Evolutionary conservation across 1,140 invertebrate species (phyloP), one percentile per base, ranked within the genome.

Genomic region (Drosophila melanogaster): DNA sequence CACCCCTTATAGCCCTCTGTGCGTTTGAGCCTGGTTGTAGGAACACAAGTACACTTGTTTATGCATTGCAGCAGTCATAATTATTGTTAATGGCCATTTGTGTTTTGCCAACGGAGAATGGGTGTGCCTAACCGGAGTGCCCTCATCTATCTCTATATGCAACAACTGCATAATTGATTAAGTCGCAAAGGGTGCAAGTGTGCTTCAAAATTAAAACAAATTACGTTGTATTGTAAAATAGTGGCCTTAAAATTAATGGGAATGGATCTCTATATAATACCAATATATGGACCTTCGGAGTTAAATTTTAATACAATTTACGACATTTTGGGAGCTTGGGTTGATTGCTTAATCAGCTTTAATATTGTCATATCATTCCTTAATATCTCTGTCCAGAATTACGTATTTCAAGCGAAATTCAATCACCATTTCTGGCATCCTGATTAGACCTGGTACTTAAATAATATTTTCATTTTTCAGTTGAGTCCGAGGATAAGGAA

Each of bases 1-100:
- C 5, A 24, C 14, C 3, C 11, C 8, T 11, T 11, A 11, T 12
- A 10, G 10, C 12, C n/a, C 46, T n/a, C 1, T 50, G 24, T 30
- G 3, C 38, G 33, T 22, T 10, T 30, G 46, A 57, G 37, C 41
- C 61, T 19, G 24, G 33, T 66, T 70, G 67, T 66, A 53, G 67
- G 65, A 50, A 37, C 55, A 79, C 50, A 73, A 90, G 84, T 80
- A 66, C 73, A 77, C 85, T 90, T 84, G 80, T 69, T 77, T 85
- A 86, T 89, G 62, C 50, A 76, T 76, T 86, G 81, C 81, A 53
- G 75, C 85, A 84, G 65, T 89, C 85, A 79, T 89, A 89, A 89
- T 89, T 90, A 90, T 90, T 77, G 77, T 84, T 90, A 89, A 89
- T 89, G 84, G 84, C 84, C 75, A 79, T 67, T 67, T 65, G 59